A percentile compares a stretch with the other conserved stretches of the same genome.
These are phyloP conservation scores for Sturmia bella DNA, from an alignment of 2,888 invertebrate species.

Conservation along the genomic window DNA sequence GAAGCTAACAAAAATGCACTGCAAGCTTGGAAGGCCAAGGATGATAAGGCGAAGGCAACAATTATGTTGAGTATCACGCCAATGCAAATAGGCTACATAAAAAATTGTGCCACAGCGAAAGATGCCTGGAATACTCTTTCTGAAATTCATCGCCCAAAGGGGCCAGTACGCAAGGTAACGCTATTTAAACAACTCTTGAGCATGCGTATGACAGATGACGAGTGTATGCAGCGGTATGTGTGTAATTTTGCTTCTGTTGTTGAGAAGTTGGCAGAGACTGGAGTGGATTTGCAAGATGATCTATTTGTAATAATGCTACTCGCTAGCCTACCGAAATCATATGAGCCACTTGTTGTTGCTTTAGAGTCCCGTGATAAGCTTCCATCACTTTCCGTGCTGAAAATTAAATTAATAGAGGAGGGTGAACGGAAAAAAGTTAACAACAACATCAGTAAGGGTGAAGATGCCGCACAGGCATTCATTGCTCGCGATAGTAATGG, in stretches of 20 bases:
- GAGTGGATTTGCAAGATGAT: neutral
- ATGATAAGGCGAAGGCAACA: constrained; percentile 43
- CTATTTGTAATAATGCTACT: too few relatives aligned
- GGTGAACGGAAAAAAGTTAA: constrained; percentile 48
- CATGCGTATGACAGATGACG: constrained; percentile 23
- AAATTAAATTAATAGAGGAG: constrained; percentile 61
- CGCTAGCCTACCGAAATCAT: too few relatives aligned
- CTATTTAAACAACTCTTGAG: constrained; percentile 51
- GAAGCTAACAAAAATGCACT: too few relatives aligned
- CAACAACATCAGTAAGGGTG: constrained; percentile 15
- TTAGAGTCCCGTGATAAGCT: constrained; percentile 42
- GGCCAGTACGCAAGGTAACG: constrained; percentile 54
- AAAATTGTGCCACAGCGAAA: constrained; percentile 46
- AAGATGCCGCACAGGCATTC: constrained; percentile 53
- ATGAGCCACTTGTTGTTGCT: too few relatives aligned
- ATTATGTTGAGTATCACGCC: constrained; percentile 34
- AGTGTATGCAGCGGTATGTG: neutral
- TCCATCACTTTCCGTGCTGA: constrained; percentile 49
- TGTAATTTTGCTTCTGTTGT: constrained; percentile 1
- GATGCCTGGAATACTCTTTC: constrained; percentile 52
- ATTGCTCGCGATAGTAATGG: constrained; percentile 31
- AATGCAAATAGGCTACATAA: constrained; percentile 48
- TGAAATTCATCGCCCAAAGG: constrained; percentile 60
- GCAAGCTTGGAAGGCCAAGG: neutral
- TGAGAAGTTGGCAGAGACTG: neutral